Percentiles rank a stretch among this genome's conserved stretches.
Conservation (phyloP, 2,888 invertebrate species). For the Silvanus unidentatus region DNA sequence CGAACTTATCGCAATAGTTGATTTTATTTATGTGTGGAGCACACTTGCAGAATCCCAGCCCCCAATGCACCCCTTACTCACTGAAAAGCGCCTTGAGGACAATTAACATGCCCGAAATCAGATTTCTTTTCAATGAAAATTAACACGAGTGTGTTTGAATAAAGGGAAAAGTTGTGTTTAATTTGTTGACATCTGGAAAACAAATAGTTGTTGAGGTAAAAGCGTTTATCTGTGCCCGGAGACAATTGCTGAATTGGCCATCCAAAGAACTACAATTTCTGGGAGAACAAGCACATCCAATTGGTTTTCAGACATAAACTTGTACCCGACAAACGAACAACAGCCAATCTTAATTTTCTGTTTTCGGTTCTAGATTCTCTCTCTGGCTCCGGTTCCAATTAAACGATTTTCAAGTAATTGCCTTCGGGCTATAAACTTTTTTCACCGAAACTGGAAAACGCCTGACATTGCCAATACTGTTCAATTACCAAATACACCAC, state of each 20-base stretch:
- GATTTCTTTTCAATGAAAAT: too few relatives aligned
- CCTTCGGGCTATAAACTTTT: constrained; percentile 3
- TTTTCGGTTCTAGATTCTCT: constrained; percentile 22
- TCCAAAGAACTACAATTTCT: constrained; percentile 18
- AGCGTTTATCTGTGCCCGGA: constrained; percentile 29
- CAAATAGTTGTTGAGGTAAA: constrained; percentile 6
- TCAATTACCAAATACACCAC: too few relatives aligned
- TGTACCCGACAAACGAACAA: constrained; percentile 15
- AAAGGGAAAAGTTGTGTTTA: not conserved
- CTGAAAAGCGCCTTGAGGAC: too few relatives aligned
- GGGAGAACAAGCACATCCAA: constrained; percentile 20
- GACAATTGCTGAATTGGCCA: constrained; percentile 30
- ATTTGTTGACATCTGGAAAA: constrained; percentile 3
- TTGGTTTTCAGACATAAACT: constrained; percentile 23
- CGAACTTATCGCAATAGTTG: constrained; percentile 1
- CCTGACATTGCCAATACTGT: too few relatives aligned
- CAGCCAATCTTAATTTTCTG: constrained; percentile 15
- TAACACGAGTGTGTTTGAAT: too few relatives aligned
- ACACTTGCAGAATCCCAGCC: too few relatives aligned
- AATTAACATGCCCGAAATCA: too few relatives aligned
- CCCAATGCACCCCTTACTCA: too few relatives aligned
- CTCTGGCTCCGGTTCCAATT: constrained; percentile 24
- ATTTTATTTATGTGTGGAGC: not conserved
- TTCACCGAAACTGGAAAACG: too few relatives aligned
- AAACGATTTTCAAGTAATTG: constrained; percentile 31